Evolutionary conservation across 2,113 vertebrate species (phyloP).

Genomic region (Oreocharis arfaki): DNA sequence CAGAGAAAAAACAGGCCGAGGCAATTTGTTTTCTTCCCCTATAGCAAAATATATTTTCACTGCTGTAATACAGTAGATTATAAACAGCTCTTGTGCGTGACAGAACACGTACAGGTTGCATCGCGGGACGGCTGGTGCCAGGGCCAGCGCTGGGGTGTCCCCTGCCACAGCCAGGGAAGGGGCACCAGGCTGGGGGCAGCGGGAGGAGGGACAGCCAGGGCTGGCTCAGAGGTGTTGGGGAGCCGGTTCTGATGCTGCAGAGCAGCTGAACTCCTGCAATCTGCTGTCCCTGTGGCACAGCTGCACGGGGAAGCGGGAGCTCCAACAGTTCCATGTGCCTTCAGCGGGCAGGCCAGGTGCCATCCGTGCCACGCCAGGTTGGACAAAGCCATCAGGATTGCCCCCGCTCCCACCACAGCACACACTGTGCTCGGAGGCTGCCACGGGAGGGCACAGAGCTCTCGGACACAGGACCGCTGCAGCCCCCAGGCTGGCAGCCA

Average conservation of each 20-base stretch:
- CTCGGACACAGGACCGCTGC: background rate
- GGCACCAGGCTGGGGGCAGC: accelerated
- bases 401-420: background rate
- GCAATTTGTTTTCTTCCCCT: background rate
- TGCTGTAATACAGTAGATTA: conserved; percentile 40
- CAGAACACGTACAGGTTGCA: background rate
- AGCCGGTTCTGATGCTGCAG: accelerated
- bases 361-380: accelerated
- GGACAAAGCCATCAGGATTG: background rate
- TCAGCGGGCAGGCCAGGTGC: background rate
- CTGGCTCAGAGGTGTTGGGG: accelerated
- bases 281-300: background rate
- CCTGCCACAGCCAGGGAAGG: background rate
- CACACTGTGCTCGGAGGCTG: accelerated
- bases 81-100: background rate
- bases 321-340: background rate
- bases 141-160: background rate
- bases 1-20: background rate
- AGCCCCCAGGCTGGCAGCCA: background rate
- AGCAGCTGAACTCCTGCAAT: accelerated
- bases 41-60: conserved; percentile 66
- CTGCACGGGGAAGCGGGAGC: background rate
- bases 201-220: background rate
- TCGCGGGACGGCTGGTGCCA: accelerated
- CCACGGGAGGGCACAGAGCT: background rate